Base-by-base conservation (phyloP, 2,797 vertebrate species). In the Lacerta viridis region DNA sequence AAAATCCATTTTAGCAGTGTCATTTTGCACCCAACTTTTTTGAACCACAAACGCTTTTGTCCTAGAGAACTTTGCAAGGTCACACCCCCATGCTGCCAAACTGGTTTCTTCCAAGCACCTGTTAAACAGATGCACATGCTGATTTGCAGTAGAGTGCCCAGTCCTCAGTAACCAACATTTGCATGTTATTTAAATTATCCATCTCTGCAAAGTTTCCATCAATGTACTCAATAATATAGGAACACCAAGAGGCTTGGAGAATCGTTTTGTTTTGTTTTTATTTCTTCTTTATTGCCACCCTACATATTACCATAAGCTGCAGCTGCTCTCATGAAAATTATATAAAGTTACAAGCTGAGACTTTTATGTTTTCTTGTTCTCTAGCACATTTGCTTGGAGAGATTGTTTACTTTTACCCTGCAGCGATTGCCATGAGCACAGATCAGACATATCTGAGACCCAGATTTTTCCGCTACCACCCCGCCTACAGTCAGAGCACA, bases 341-440 rank as follows among this genome's bases (percentile, higher is more conserved):
- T 39, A 66, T 39, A 55, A 36, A 69, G 1, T 83, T 88, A 77
- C 43, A 75, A 80, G 61, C 80, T 68, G 20, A 66, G 43, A 29
- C 29, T 50, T 75, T 80, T 71, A 61, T n/a, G 71, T 74, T 87
- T 78, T 80, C 27, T 36, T 80, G 66, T 74, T 78, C 25, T 66
- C 84, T 41, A 74, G 72, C 59, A 84, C 83, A 80, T 77, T 87
- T 69, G 61, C 43, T 91, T 85, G 72, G 74, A 88, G 10, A 41
- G 50, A 20, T 61, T 81, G 36, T 90, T 84, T 84, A 7, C n/a
- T 27, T 74, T 66, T 74, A n/a, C 8, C n/a, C 36, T 20, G 29
- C 86, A 80, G 23, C 7, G n/a, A 71, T 75, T 81, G 64, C n/a
- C 17, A 4, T 69, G 79, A 87, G 33, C 29, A 69, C 25, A 87